Evolutionary conservation across 2,888 invertebrate species (phyloP).

Genomic region (Aelia acuminata): DNA sequence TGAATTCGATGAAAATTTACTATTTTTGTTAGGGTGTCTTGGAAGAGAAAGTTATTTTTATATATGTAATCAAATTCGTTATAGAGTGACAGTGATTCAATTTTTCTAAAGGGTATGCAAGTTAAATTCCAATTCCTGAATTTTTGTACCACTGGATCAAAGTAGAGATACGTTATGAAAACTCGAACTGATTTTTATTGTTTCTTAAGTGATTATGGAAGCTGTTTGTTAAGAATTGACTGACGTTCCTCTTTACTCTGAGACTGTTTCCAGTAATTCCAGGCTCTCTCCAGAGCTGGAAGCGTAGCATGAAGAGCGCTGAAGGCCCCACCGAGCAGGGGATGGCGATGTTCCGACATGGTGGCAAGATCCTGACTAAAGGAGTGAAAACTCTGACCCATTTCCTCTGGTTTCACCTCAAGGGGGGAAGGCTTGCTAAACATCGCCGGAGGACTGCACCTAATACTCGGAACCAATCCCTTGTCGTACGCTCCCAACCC

Average conservation of each 20-base stretch:
- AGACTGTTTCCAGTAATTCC: too few species aligned
- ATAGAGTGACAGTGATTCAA: too few species aligned
- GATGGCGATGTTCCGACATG: not conserved
- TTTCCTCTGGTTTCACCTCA: conserved; percentile 38
- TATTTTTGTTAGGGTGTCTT: too few species aligned
- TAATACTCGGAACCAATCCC: conserved; percentile 42
- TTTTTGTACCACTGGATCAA: too few species aligned
- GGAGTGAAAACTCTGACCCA: conserved; percentile 53
- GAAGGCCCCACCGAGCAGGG: not conserved
- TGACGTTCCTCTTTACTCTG: not conserved
- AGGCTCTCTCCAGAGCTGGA: not conserved
- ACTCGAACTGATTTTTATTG: not conserved
- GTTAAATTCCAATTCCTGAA: too few species aligned
- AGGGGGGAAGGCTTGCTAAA: conserved; percentile 43
- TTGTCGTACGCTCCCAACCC: conserved; percentile 8
- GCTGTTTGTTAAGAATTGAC: not conserved
- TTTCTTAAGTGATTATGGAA: not conserved
- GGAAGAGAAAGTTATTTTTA: too few species aligned
- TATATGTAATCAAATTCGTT: too few species aligned
- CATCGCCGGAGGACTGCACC: not conserved
- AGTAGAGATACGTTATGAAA: too few species aligned
- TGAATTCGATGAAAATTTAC: too few species aligned
- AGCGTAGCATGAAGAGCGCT: not conserved
- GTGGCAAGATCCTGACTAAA: conserved; percentile 12
- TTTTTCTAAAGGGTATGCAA: too few species aligned